phyloP scores from a whole-genome alignment of 1,140 invertebrate species.

The Micrasema longulum region DNA sequence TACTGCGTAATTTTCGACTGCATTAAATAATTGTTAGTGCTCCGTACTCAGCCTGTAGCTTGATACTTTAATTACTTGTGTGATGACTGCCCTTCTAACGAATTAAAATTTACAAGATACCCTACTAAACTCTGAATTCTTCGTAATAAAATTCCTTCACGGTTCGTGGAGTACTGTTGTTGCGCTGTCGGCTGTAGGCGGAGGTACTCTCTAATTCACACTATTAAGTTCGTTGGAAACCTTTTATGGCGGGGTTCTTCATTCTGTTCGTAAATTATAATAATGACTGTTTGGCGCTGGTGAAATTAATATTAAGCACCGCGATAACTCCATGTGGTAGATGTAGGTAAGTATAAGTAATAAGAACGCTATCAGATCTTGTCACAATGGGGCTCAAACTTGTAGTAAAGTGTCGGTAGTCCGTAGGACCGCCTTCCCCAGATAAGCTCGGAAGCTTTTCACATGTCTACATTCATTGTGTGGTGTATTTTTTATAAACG shows the following conservation, averaged over 20 bases:
- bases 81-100: too few relatives aligned
- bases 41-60: too few relatives aligned
- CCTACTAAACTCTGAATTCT: neutral
- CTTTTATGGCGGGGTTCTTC: constrained; percentile 7
- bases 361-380: constrained; percentile 9
- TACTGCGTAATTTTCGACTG: too few relatives aligned
- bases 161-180: neutral
- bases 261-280: constrained; percentile 13
- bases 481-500: constrained; percentile 13
- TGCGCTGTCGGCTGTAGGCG: too few relatives aligned
- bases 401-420: neutral
- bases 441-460: constrained; percentile 5
- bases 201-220: neutral
- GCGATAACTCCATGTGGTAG: too few relatives aligned
- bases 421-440: neutral
- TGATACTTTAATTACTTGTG: too few relatives aligned
- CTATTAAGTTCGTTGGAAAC: neutral
- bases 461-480: constrained; percentile 16
- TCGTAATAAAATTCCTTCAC: constrained; percentile 4
- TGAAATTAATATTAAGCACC: constrained; percentile 13
- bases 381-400: neutral
- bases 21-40: too few relatives aligned
- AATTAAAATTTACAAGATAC: neutral
- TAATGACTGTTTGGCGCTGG: constrained; percentile 17
- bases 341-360: too few relatives aligned